Percentiles rank a stretch among this genome's conserved stretches.
These are phyloP conservation scores for Manis crassicaudata DNA, from an alignment of 2,797 vertebrate species.

Conservation along the genomic window DNA sequence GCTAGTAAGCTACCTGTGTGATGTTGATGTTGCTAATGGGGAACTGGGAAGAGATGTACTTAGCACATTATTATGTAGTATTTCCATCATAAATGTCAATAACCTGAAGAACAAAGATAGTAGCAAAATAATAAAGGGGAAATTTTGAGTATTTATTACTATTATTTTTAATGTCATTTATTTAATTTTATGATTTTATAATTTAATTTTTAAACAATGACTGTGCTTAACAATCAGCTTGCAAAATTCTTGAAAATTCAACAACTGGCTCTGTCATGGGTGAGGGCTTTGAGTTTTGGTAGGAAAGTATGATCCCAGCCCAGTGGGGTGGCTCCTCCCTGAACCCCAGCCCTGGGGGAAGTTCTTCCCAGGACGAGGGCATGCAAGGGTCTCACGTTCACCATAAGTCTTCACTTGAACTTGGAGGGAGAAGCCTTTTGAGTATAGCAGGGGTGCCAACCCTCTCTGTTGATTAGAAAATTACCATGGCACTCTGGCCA, in stretches of 20 bases:
- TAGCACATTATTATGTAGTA: neutral
- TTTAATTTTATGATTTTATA: neutral
- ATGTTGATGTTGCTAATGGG: neutral
- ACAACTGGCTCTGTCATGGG: neutral
- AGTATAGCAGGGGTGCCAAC: neutral
- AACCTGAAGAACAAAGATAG: neutral
- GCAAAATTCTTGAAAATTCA: neutral
- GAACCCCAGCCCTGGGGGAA: neutral
- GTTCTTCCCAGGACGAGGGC: neutral
- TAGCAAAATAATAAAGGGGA: neutral
- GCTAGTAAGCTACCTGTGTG: neutral
- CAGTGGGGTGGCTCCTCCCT: neutral
- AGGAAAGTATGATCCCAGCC: neutral
- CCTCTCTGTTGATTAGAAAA: constrained; percentile 49
- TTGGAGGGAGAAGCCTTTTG: constrained; percentile 15
- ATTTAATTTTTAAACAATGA: constrained; percentile 25
- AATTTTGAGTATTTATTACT: neutral
- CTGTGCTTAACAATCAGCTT: neutral
- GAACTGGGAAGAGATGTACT: neutral
- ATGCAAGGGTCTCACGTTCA: neutral
- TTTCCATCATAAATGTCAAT: neutral
- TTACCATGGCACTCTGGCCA: neutral
- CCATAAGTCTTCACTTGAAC: neutral
- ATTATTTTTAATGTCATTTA: neutral
- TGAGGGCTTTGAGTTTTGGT: neutral